Conservation (phyloP, 2,113 vertebrate species). For the Pandion haliaetus region DNA sequence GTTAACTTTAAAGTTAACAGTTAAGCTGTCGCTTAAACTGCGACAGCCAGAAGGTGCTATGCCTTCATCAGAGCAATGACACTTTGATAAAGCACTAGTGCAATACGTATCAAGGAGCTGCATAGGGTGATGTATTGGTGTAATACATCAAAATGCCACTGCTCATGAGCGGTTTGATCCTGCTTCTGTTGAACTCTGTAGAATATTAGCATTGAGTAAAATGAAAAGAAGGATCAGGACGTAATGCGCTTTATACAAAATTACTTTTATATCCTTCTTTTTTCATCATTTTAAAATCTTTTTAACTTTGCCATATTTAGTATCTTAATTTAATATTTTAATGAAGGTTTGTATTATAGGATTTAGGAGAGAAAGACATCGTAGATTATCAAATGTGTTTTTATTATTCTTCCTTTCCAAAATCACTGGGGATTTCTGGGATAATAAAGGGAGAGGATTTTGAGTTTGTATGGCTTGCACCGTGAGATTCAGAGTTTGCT, state of each 20-base stretch:
- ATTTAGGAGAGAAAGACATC: not conserved
- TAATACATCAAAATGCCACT: conserved; percentile 60
- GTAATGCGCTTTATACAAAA: not conserved
- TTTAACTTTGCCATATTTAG: not conserved
- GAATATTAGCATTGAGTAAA: not conserved
- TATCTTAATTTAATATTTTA: not conserved
- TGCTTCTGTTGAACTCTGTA: not conserved
- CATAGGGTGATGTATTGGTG: conserved; percentile 45
- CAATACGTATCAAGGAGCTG: conserved; percentile 45
- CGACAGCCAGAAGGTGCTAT: not conserved
- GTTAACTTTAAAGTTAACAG: no score
- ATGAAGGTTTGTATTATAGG: not conserved
- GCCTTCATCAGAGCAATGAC: conserved; percentile 35
- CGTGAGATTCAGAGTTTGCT: not conserved
- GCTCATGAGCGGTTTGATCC: conserved; percentile 6
- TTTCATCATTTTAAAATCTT: not conserved
- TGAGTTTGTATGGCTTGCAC: not conserved
- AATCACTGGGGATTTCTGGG: not conserved
- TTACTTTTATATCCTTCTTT: not conserved
- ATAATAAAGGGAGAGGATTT: not conserved
- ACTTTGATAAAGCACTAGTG: conserved; percentile 55
- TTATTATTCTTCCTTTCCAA: not conserved
- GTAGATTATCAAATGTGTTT: not conserved
- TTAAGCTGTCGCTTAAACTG: no score
- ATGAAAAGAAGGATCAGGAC: not conserved